Percentiles rank a stretch among this genome's conserved stretches.
Conservation (phyloP, 1,140 invertebrate species). For the Drosophila guanche region DNA sequence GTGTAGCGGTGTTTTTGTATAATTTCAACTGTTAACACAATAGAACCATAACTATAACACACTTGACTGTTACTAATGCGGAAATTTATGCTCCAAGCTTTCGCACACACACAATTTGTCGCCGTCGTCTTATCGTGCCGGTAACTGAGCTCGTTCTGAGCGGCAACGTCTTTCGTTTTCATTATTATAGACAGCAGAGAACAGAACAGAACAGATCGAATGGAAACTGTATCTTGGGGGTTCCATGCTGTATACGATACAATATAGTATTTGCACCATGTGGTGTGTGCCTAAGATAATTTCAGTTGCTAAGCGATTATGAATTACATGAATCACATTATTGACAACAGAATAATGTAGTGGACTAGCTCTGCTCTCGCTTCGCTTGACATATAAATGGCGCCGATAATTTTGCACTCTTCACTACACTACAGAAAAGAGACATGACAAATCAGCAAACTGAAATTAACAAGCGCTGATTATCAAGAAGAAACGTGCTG, state of each 20-base stretch:
- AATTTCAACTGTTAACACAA: conserved; percentile 42
- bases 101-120: conserved; percentile 3
- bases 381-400: conserved; percentile 41
- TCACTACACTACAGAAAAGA: conserved; percentile 33
- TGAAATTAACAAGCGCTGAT: conserved; percentile 13
- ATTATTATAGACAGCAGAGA: conserved; percentile 37
- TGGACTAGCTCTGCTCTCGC: conserved; percentile 5
- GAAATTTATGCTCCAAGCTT: conserved; percentile 66
- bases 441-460: conserved; percentile 8
- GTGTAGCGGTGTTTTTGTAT: conserved; percentile 17
- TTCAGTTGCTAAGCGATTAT: neutral
- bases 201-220: neutral
- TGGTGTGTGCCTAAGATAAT: too few relatives aligned
- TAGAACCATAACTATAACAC: conserved; percentile 21
- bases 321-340: conserved; percentile 23
- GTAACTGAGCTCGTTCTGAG: conserved; percentile 49
- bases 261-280: too few relatives aligned
- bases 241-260: conserved; percentile 2
- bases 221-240: conserved; percentile 1
- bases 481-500: conserved; percentile 33
- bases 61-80: conserved; percentile 66
- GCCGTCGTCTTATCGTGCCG: conserved; percentile 59
- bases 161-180: conserved; percentile 5
- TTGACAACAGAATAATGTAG: conserved; percentile 1
- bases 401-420: conserved; percentile 66